Base-by-base conservation (phyloP, 2,797 vertebrate genomes). In the Pangasius mekongensis region DNA sequence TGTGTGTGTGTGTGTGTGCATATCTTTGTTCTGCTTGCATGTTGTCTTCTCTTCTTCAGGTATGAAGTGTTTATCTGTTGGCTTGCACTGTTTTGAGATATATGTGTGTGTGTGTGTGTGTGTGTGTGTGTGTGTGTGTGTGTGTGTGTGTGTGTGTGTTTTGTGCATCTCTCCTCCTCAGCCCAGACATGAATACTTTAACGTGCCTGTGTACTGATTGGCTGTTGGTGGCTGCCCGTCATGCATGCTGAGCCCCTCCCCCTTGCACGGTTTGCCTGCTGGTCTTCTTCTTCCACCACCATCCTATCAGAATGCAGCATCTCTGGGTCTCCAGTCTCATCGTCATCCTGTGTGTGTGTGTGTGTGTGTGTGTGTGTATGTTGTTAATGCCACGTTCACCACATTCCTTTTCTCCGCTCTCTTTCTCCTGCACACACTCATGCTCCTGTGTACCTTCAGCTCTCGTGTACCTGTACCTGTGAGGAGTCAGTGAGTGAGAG, bases 111-210 rank as follows among this genome's bases (percentile, higher is more conserved):
- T 87, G 66, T 74, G n/a, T 52, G 52, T 84, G 20, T 80, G 47
- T 81, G 85, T 87, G 66, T 74, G n/a, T n/a, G n/a, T n/a, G n/a
- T n/a, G n/a, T 85, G 36, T 74, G 30, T 80, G 83, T 89, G n/a
- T 84, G 10, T 80, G 69, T 84, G 62, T 91, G 27, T 52, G 52
- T 84, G 20, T 80, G 47, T 81, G 85, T 87, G 66, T 74, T 91
- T 77, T 93, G 58, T 92, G 90, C 93, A 52, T 89, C 64, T 30
- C 43, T 91, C 87, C 86, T 93, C 94, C 93, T 95, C 93, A 99
- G 98, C 98, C 98, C 94, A 98, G 97, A 91, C 98, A 99, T 96
- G 98, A 99, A 96, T 99, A 98, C 97, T 99, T 99, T 98, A 98
- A 97, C 96, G 97, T 99, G 94, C 98, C 98, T 95, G 97, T 99